Conservation (phyloP, 2,888 invertebrate genomes). For the Pseudococcus longispinus region DNA sequence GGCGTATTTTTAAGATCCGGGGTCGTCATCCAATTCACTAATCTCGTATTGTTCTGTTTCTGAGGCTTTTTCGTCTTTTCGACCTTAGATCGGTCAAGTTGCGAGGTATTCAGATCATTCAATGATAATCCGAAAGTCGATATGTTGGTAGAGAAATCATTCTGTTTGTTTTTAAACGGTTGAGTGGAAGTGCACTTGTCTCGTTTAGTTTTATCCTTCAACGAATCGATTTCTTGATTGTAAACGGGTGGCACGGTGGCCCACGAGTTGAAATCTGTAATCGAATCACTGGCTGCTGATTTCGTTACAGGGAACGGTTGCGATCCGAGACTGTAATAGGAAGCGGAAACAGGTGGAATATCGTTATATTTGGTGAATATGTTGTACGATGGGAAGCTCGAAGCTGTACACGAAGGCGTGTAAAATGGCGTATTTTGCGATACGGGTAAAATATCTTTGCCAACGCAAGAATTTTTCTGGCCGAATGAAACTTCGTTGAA, state of each 20-base stretch:
- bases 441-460: not conserved
- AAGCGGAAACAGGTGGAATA: conserved; percentile 18
- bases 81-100: conserved; percentile 54
- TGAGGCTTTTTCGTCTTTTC: conserved; percentile 53
- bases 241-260: conserved; percentile 21
- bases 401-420: conserved; percentile 5
- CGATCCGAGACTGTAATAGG: conserved; percentile 46
- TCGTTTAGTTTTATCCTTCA: conserved; percentile 46
- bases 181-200: conserved; percentile 28
- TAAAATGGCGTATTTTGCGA: conserved; percentile 45
- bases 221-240: conserved; percentile 37
- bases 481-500: not conserved
- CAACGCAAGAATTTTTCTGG: not conserved
- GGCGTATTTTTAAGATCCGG: conserved; percentile 62
- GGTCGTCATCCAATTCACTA: conserved; percentile 72
- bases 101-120: not conserved
- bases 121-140: not conserved
- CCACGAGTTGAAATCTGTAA: conserved; percentile 43
- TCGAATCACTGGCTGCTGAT: not conserved
- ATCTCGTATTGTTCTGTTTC: conserved; percentile 61
- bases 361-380: conserved; percentile 52
- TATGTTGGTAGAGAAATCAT: conserved; percentile 37
- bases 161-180: conserved; percentile 46
- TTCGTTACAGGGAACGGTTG: conserved; percentile 35
- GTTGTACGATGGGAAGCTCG: conserved; percentile 38